These are phyloP conservation scores for Calidris pugnax DNA, from an alignment of 2,113 vertebrate species.

Conservation along the genomic window DNA sequence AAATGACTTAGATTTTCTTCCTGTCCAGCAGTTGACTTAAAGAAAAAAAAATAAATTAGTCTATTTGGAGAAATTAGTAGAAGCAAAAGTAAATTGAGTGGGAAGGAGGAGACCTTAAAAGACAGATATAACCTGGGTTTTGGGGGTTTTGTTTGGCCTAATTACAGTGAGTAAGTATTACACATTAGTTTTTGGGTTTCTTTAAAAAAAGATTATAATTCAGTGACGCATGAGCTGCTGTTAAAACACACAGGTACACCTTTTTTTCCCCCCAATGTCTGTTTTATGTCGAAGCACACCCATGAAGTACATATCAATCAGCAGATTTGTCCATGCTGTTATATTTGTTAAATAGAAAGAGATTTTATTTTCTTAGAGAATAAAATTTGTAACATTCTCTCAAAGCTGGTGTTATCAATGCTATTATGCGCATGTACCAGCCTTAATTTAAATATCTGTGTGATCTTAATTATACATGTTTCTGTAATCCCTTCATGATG, in stretches of 20 bases:
- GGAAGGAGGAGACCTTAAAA: not conserved
- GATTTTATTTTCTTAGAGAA: not conserved
- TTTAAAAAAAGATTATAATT: not conserved
- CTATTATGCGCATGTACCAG: not conserved
- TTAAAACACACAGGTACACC: not conserved
- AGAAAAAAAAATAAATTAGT: not conserved
- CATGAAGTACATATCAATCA: not conserved
- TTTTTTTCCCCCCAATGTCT: not conserved
- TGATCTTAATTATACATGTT: not conserved
- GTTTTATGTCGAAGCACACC: not conserved
- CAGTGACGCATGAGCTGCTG: not conserved
- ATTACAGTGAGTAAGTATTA: not conserved
- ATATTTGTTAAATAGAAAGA: not conserved
- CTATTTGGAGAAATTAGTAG: not conserved
- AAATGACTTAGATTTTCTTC: not conserved
- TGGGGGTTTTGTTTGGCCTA: fast-evolving
- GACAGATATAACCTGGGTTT: not conserved
- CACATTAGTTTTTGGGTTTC: not conserved
- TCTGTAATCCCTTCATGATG: not conserved
- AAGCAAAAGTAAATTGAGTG: not conserved
- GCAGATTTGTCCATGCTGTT: not conserved
- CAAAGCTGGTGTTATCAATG: not conserved
- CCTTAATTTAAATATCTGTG: not conserved
- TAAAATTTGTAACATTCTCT: not conserved
- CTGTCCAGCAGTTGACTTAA: not conserved